These are phyloP conservation scores for Pelosia muscerda DNA, from an alignment of 2,888 invertebrate species.

Conservation along the genomic window DNA sequence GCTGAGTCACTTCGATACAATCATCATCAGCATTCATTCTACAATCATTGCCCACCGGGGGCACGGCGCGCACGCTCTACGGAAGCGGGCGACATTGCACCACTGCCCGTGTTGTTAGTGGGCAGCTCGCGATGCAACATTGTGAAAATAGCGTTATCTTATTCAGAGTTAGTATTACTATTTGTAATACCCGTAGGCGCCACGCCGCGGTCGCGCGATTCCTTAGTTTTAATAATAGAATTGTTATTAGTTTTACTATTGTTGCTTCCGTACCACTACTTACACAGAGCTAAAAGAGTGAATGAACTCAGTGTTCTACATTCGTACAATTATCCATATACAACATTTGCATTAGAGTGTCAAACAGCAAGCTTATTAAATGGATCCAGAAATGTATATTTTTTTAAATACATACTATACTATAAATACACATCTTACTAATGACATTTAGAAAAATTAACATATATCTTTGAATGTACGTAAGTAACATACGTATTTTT, in stretches of 20 bases:
- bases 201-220: neutral
- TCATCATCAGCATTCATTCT: neutral
- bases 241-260: neutral
- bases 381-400: too few relatives aligned
- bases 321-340: neutral
- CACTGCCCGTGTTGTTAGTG: too few relatives aligned
- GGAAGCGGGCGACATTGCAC: conserved; percentile 2
- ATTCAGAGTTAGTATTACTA: neutral
- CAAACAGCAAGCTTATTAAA: too few relatives aligned
- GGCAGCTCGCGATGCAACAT: neutral
- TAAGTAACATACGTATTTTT: too few relatives aligned
- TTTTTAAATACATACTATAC: too few relatives aligned
- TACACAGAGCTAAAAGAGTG: neutral
- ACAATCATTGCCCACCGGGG: too few relatives aligned
- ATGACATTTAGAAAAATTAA: too few relatives aligned
- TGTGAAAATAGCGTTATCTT: conserved; percentile 9
- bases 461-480: too few relatives aligned
- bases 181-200: neutral
- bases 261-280: neutral
- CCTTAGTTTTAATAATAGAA: conserved; percentile 3
- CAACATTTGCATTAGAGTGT: too few relatives aligned
- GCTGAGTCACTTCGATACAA: neutral
- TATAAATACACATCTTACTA: too few relatives aligned
- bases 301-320: neutral
- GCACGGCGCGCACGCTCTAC: neutral